These are phyloP conservation scores for Novumbra hubbsi DNA, from an alignment of 2,797 vertebrate species.

Conservation along the genomic window DNA sequence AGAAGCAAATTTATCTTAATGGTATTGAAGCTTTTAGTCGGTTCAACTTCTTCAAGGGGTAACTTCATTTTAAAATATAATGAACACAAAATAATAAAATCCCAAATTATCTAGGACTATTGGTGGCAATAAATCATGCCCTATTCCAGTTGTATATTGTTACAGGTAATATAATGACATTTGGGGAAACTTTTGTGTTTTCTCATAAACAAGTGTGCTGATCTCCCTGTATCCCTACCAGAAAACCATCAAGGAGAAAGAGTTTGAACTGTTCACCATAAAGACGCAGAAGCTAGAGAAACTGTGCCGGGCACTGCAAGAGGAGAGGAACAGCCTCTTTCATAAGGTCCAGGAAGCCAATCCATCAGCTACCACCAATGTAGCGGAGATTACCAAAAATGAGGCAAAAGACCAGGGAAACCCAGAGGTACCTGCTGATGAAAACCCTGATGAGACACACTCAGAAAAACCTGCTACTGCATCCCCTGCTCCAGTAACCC, in stretches of 20 bases:
- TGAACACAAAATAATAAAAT: too few relatives aligned
- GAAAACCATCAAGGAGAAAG: slow-evolving; percentile 93
- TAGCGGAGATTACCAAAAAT: slow-evolving; percentile 30
- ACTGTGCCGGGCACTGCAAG: slow-evolving; percentile 93
- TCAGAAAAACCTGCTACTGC: background rate
- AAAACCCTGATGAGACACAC: slow-evolving; percentile 20
- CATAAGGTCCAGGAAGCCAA: slow-evolving; percentile 82
- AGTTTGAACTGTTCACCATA: slow-evolving; percentile 85
- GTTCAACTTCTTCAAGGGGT: too few relatives aligned
- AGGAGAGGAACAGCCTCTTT: slow-evolving; percentile 86
- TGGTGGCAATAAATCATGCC: too few relatives aligned
- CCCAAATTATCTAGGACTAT: too few relatives aligned
- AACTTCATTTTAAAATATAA: too few relatives aligned
- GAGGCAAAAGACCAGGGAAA: slow-evolving; percentile 37
- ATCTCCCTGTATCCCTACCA: slow-evolving; percentile 48
- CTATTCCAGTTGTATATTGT: background rate
- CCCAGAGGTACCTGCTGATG: slow-evolving; percentile 3
- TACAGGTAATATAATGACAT: background rate
- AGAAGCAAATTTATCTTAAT: too few relatives aligned
- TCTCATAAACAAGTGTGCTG: background rate
- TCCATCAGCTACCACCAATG: background rate
- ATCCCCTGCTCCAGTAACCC: background rate
- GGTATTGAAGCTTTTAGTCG: too few relatives aligned
- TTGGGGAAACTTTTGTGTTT: background rate
- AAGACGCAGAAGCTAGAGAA: slow-evolving; percentile 96